Conservation (phyloP, 2,797 vertebrate species). For the Pangasius macronema region DNA sequence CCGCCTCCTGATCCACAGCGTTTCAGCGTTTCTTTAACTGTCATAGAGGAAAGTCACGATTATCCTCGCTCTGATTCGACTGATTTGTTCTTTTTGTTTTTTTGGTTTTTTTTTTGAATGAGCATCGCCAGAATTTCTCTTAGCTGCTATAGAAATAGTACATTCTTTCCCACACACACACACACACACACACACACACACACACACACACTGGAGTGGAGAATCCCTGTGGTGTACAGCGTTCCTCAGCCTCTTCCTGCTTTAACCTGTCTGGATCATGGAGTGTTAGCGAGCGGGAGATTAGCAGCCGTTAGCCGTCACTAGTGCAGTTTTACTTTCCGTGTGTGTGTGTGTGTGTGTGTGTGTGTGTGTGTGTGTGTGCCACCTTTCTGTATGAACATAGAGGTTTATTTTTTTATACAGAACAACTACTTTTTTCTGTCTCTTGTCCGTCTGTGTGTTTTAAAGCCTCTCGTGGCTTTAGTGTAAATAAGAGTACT, state of each 20-base stretch:
- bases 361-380: not conserved
- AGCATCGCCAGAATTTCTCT: not conserved
- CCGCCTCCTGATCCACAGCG: not conserved
- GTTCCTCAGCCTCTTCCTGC: not conserved
- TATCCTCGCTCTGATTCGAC: not conserved
- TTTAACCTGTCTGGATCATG: not conserved
- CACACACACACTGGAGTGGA: not conserved
- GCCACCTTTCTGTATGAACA: not conserved
- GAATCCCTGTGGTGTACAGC: not conserved
- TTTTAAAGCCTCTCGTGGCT: slow-evolving; percentile 46
- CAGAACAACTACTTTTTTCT: not conserved
- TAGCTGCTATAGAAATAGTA: slow-evolving; percentile 1
- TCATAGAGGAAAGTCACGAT: not conserved
- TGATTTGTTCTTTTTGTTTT: not conserved
- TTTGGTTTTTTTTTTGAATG: not conserved
- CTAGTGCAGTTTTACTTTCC: not conserved
- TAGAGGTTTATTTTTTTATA: slow-evolving; percentile 27
- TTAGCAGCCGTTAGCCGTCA: not conserved
- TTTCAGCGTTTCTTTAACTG: not conserved
- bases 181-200: not conserved
- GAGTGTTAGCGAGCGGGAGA: not conserved
- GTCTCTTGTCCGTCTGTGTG: slow-evolving; percentile 34
- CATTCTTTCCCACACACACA: not conserved
- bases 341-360: not conserved
- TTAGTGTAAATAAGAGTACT: slow-evolving; percentile 73